Evolutionary conservation across 1,140 invertebrate genomes (phyloP), one percentile per base, ranked within the genome.

Genomic region (Drosophila nebulosa): DNA sequence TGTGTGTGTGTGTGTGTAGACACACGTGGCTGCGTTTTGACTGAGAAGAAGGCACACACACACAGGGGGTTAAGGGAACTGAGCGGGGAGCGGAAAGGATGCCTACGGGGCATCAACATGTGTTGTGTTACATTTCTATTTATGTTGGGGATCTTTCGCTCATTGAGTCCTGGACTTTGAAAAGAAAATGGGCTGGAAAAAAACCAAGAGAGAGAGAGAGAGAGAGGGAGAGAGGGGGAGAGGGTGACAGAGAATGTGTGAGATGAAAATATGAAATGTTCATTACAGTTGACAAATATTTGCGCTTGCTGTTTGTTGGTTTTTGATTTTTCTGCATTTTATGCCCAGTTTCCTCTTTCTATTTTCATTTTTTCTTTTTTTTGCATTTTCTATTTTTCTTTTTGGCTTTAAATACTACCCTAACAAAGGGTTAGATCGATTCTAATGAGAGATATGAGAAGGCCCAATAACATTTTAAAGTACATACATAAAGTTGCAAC

Each of bases 211-310:
- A 63, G 21, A 22, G 26, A 50, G 21, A 16, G 62, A 56, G 39
- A 22, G 6, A 16, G 36, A 18, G 39, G 9, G 39, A 6, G n/a
- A 39, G 36, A 5, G 7, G 2, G 16, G 7, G 16, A 46, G 16
- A 46, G 7, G 21, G 36, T 4, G 4, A 14, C 1, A 14, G n/a
- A 10, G 14, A 16, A 14, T 21, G 39, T 56, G 64, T 35, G 27
- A 67, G 61, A 77, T 56, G 74, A 67, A 85, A 86, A 86, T 88
- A 89, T 88, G 83, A 88, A 88, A 89, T 89, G 84, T 88, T 88
- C 83, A 88, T 88, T 88, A 88, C 83, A 88, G 84, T 89, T 88
- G 83, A 83, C 84, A 88, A 88, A 88, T 88, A 88, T 88, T 88
- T 88, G 69, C 83, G 58, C 66, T 71, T 63, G 74, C 80, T 78